Evolutionary conservation across 2,113 vertebrate genomes (phyloP), one percentile per base, ranked within the genome.

Genomic region (Eptesicus fuscus): DNA sequence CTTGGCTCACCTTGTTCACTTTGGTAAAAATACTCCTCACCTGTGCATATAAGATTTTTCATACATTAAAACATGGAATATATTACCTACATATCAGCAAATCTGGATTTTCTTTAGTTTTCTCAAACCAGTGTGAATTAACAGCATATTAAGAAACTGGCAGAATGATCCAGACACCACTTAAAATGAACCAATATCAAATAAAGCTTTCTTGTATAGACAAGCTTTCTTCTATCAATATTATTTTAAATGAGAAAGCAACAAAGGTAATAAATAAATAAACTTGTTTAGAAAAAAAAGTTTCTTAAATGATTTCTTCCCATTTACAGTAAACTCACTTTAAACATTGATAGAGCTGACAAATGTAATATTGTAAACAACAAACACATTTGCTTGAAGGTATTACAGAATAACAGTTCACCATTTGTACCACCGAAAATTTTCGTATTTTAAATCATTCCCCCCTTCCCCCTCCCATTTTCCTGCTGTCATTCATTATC

Each of bases 281-380:
- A 93, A 92, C 18, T 7, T 9, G 51, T 91, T 95, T 30, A 22
- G 20, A 9, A 32, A 84, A 93, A 70, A 32, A 49, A 13, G 0
- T n/a, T 91, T 96, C 63, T 82, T 71, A 22, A 65, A 37, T 70
- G 82, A 94, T 28, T 96, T 95, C 89, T 65, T 95, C 2, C n/a
- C 2, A 73, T 96, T 97, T 97, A 93, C 17, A 78, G 59, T 90
- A 51, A 74, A 77, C 18, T 73, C 37, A 65, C 40, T 95, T 95
- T 92, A 88, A 93, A 70, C 53, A 87, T 51, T 49, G 18, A 83
- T 77, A 4, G 0, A 71, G 35, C 4, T 59, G 70, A n/a, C 3
- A 16, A 22, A 89, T 14, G 47, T 67, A 80, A 92, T 77, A 93
- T 70, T 90, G 35, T 35, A 74, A 88, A 51, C 47, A 83, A 65